Base-by-base conservation (phyloP, 2,888 invertebrate genomes). In the Desoria tigrina region DNA sequence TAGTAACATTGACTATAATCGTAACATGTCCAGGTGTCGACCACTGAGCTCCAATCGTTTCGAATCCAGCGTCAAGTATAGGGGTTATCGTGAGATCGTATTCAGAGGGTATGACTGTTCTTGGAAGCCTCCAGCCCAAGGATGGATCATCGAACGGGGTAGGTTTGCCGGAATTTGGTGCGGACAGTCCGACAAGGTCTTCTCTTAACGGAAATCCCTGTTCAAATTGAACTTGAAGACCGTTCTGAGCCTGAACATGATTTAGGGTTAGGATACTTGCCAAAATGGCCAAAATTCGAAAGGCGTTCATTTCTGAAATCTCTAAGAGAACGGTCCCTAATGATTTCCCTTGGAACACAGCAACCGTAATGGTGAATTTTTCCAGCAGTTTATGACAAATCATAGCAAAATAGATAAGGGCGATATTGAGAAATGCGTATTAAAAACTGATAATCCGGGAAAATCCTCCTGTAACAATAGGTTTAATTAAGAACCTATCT, bases 71-170 rank as follows among this genome's bases (percentile, higher is more conserved):
- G 9, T 66, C 65, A 32, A 71, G 58, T 21, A 68, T 62, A 14
- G 71, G 71, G 21, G 60, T 27, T 16, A 71, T 65, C 23, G 7
- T 42, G n/a, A 68, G 28, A 18, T 23, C 24, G 14, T 71, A 71
- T 14, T 49, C 37, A 3, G 45, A n/a, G 1, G 71, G 71, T 27
- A 65, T 26, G 24, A 71, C 65, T 4, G 61, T 61, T 16, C 64
- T 45, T 1, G 68, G 68, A 54, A 68, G 64, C 42, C 68, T 60
- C 63, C 66, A 65, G 26, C 39, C 61, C n/a, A 66, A 26, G n/a
- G 26, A 56, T 39, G 67, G 63, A 37, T 68, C 63, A 21, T 3
- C 24, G n/a, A 32, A 32, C 6, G 32, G 32, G 6, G 51, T 24
- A 24, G 51, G 51, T 24, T 51, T 51, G 3, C 4, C 51, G 3